phyloP scores from a whole-genome alignment of 2,797 vertebrate genomes.

The Epinephelus awoara region DNA sequence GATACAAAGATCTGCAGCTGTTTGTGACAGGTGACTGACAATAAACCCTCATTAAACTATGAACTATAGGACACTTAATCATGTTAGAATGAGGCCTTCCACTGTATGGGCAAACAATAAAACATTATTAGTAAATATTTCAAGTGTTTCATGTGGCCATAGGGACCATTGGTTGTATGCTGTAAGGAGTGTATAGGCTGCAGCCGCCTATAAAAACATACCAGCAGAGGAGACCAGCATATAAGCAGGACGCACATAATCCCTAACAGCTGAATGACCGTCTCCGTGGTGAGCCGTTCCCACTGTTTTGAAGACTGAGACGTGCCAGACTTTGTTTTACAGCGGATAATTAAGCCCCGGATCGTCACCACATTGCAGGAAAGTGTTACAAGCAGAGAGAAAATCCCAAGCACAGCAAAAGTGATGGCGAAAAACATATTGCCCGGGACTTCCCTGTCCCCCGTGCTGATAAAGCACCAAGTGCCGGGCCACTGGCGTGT shows the following conservation, averaged over 20 bases:
- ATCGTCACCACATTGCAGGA: conserved; percentile 95
- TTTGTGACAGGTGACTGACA: conserved; percentile 10
- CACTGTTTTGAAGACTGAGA: conserved; percentile 90
- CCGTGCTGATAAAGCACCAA: conserved; percentile 96
- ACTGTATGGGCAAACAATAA: not conserved
- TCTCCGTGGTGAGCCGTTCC: conserved; percentile 95
- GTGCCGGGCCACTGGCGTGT: conserved; percentile 95
- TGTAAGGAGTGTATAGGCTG: not conserved
- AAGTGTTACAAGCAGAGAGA: conserved; percentile 90
- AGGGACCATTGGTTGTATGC: not conserved
- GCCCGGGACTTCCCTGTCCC: conserved; percentile 75
- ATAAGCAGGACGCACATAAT: conserved; percentile 95
- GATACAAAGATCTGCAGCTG: not conserved
- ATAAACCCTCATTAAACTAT: conserved; percentile 1
- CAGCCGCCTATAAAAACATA: conserved; percentile 80
- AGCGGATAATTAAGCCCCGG: conserved; percentile 89
- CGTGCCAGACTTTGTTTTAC: conserved; percentile 84
- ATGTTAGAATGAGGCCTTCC: not conserved
- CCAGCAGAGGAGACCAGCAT: conserved; percentile 97
- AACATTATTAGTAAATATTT: not conserved
- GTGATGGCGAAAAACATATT: conserved; percentile 88
- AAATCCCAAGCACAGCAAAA: conserved; percentile 91
- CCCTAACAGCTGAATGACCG: conserved; percentile 94
- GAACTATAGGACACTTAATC: not conserved
- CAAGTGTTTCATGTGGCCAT: not conserved